Evolutionary conservation across 2,797 vertebrate species (phyloP).

Genomic region (Syngnathus rostellatus): DNA sequence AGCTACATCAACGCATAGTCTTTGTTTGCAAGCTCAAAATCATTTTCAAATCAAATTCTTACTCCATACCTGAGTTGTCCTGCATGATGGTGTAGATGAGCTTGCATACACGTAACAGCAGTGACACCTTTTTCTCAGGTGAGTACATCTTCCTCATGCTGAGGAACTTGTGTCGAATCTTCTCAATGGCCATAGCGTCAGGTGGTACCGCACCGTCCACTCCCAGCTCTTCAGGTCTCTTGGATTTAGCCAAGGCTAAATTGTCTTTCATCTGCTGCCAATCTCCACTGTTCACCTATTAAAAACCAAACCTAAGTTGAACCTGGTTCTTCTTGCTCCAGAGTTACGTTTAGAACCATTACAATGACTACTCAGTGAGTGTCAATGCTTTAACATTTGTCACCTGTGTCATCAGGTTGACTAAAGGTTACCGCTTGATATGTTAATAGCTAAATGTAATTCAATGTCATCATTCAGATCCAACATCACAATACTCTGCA

Average conservation of each 20-base stretch:
- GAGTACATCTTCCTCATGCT: constrained; percentile 97
- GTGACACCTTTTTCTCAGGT: constrained; percentile 91
- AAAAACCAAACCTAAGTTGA: background rate
- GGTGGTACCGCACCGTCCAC: constrained; percentile 86
- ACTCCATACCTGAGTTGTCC: constrained; percentile 85
- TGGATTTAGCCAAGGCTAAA: constrained; percentile 80
- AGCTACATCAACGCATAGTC: background rate
- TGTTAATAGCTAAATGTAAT: no score
- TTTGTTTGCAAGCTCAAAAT: background rate
- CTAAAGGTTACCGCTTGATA: no score
- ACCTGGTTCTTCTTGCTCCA: background rate
- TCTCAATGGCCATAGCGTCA: constrained; percentile 83
- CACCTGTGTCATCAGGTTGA: no score
- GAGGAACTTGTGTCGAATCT: constrained; percentile 89
- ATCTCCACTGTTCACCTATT: constrained; percentile 76
- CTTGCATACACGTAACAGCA: constrained; percentile 90
- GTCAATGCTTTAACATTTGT: no score
- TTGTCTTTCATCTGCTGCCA: constrained; percentile 90
- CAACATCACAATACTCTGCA: background rate
- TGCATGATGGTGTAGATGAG: constrained; percentile 97
- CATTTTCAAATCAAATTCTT: background rate
- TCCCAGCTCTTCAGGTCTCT: constrained; percentile 85
- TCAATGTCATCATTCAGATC: background rate
- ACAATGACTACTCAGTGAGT: background rate
- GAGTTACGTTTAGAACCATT: background rate